These are phyloP conservation scores for Amphilophus citrinellus DNA, from an alignment of 2,113 vertebrate species.

Conservation along the genomic window DNA sequence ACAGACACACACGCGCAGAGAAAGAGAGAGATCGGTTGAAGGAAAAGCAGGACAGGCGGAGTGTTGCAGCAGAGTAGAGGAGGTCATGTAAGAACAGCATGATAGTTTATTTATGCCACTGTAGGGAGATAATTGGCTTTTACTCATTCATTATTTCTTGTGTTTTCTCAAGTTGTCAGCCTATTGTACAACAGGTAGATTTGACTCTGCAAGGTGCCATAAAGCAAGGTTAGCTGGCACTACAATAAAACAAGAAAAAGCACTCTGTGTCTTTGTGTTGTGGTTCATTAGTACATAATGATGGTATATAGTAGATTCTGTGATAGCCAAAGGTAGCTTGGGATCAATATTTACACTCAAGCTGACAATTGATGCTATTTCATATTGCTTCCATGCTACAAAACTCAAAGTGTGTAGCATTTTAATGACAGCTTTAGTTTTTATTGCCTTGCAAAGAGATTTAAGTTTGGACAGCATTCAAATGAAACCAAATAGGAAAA, in stretches of 20 bases:
- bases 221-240: constrained; percentile 24
- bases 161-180: constrained; percentile 43
- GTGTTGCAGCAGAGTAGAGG: constrained; percentile 61
- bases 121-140: constrained; percentile 56
- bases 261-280: constrained; percentile 14
- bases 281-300: constrained; percentile 6
- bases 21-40: constrained; percentile 42
- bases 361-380: neutral
- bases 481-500: neutral
- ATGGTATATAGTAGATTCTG: neutral
- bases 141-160: constrained; percentile 62
- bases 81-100: constrained; percentile 70
- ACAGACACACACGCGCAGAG: constrained; percentile 35
- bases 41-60: constrained; percentile 65
- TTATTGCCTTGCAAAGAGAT: neutral
- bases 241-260: constrained; percentile 8
- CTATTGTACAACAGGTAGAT: constrained; percentile 65
- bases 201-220: constrained; percentile 25
- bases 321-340: neutral
- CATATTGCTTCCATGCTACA: too few relatives aligned
- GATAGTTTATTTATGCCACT: constrained; percentile 63
- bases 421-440: neutral
- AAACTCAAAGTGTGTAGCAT: neutral
- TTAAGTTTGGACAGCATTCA: neutral
- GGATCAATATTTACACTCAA: neutral